Conservation (phyloP, 2,113 vertebrate species). For the Irena cyanogastra region DNA sequence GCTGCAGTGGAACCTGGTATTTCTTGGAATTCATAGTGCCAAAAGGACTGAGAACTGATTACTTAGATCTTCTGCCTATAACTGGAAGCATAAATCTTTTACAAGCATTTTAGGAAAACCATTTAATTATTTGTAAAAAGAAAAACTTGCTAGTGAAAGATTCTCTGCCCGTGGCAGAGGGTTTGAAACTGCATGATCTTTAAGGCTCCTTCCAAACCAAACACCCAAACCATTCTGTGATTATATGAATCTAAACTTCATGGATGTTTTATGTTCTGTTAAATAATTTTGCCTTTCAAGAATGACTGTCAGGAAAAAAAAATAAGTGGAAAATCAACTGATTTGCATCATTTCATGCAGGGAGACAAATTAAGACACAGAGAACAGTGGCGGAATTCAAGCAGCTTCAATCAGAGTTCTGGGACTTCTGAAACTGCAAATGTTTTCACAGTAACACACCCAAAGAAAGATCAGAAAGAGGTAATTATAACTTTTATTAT, state of each 20-base stretch:
- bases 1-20: not conserved
- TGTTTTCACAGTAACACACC: not conserved
- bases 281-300: not conserved
- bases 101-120: not conserved
- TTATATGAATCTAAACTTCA: not conserved
- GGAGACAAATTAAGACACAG: not conserved
- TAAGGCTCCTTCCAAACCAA: not conserved
- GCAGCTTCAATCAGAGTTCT: not conserved
- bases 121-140: not conserved
- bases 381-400: not conserved
- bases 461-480: constrained; percentile 8
- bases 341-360: not conserved
- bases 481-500: not conserved
- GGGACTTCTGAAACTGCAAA: not conserved
- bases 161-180: not conserved
- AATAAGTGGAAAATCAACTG: not conserved
- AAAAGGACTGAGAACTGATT: not conserved
- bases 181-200: not conserved
- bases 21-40: not conserved
- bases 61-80: not conserved
- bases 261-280: not conserved
- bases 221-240: not conserved
- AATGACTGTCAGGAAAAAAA: not conserved
- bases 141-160: not conserved
- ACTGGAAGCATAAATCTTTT: not conserved